Evolutionary conservation across 1,140 invertebrate genomes (phyloP), one percentile per base, ranked within the genome.

Genomic region (Pseudobourletiella spinata): DNA sequence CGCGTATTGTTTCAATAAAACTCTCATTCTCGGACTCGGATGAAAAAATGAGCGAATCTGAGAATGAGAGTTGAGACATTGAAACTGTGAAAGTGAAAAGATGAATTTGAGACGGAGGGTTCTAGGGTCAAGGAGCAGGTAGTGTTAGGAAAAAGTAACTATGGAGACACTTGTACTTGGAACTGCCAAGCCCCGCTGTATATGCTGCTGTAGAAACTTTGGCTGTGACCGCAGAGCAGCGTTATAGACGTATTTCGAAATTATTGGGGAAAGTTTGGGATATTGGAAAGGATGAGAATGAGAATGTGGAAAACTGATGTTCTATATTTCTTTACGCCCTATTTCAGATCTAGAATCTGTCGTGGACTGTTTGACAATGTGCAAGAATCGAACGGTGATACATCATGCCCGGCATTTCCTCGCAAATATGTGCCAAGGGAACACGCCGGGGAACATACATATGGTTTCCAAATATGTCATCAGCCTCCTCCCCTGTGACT

Each of bases 361-460:
- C 1, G 57, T 60, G 4, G 65, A 66, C 22, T 63, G 60, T 39
- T 52, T 66, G 16, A 66, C 65, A 20, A 66, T 66, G 65, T 66
- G 65, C 25, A 57, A 63, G 26, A 63, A 57, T 43, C n/a, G 18
- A 20, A 44, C 22, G n/a, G 57, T 66, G 6, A 55, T 66, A 3
- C 24, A 56, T 15, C 35, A 57, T 15, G 60, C 59, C 11, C 26
- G 32, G 11, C 25, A 22, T 0, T 62, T 63, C 54, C 55, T 66
- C 28, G 29, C 63, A 42, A 18, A 42, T 18, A 39, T 66, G 15
- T 63, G 65, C 39, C 11, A 43, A 28, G 61, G 65, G 1, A 66
- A 63, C 25, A 66, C 35, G 29, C 35, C 39, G 39, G 24, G 1
- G 20, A 63, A 63, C 29, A 16, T 66, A 2, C 11, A 20, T 18